These are phyloP conservation scores for Entomobrya proxima DNA, from an alignment of 2,888 invertebrate genomes.

Conservation along the genomic window DNA sequence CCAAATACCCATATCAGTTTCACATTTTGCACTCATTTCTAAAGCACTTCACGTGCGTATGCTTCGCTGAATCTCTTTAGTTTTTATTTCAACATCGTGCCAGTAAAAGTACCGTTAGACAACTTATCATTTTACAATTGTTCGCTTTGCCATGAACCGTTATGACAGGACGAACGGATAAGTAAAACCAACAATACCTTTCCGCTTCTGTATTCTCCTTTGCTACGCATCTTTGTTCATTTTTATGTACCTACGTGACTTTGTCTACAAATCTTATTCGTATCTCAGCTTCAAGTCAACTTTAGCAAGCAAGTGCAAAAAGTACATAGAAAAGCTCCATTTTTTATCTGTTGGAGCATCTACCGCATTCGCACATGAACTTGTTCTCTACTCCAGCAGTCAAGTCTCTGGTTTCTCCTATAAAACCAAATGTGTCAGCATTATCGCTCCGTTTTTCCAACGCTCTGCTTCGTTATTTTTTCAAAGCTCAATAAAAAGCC, in stretches of 20 bases:
- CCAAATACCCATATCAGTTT: no score
- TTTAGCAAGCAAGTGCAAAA: no score
- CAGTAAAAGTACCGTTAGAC: conserved; percentile 16
- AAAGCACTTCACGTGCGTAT: not conserved
- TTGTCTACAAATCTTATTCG: no score
- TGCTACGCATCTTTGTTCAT: no score
- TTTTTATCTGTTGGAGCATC: conserved; percentile 28
- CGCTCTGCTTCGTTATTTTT: conserved; percentile 5
- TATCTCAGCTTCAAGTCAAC: no score
- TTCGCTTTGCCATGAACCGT: not conserved
- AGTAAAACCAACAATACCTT: not conserved
- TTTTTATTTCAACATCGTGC: conserved; percentile 4
- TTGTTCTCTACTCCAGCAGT: not conserved
- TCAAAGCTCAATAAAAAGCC: no score
- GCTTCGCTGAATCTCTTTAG: no score
- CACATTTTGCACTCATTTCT: not conserved
- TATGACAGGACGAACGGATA: not conserved
- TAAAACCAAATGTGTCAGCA: conserved; percentile 21
- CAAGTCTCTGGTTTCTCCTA: not conserved
- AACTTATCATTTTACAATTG: conserved; percentile 12
- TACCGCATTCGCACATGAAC: not conserved
- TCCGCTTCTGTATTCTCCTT: not conserved
- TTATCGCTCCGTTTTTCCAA: conserved; percentile 11
- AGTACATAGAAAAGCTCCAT: no score
- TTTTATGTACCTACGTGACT: no score